Evolutionary conservation across 2,888 invertebrate species (phyloP).

Genomic region (Chesias legatella): DNA sequence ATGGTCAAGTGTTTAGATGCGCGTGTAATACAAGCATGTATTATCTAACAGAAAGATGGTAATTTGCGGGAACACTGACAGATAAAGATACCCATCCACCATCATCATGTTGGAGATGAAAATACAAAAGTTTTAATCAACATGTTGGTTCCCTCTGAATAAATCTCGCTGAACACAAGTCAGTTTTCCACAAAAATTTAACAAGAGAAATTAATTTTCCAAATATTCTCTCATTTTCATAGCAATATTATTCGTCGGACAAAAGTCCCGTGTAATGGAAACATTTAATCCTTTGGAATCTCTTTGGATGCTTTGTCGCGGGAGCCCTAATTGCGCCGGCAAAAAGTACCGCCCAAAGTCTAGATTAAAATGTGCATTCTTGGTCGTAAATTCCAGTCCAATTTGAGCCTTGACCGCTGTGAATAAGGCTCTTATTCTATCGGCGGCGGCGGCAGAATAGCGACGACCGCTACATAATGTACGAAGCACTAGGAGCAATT

Average conservation of each 20-base stretch:
- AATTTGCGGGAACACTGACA: too few relatives aligned
- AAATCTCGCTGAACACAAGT: constrained; percentile 8
- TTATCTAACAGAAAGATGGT: too few relatives aligned
- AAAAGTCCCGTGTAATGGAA: constrained; percentile 55
- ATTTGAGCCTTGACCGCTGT: constrained; percentile 8
- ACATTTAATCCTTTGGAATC: constrained; percentile 66
- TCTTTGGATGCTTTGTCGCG: constrained; percentile 53
- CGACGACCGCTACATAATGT: constrained; percentile 43
- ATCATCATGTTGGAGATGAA: too few relatives aligned
- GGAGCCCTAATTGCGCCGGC: constrained; percentile 57
- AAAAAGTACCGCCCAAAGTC: constrained; percentile 57
- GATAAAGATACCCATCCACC: too few relatives aligned
- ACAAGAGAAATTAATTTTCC: constrained; percentile 20
- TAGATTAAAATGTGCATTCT: constrained; percentile 61
- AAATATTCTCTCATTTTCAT: constrained; percentile 26
- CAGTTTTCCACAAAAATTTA: constrained; percentile 9
- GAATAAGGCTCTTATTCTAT: constrained; percentile 10
- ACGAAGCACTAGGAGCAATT: constrained; percentile 50
- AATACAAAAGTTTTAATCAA: background rate
- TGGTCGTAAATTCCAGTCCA: constrained; percentile 10
- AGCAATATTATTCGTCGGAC: constrained; percentile 36
- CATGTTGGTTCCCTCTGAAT: constrained; percentile 4
- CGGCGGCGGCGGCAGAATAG: background rate
- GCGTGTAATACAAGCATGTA: too few relatives aligned
- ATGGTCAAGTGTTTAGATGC: too few relatives aligned